Evolutionary conservation across 1,140 invertebrate species (phyloP), one percentile per base, ranked within the genome.

Genomic region (Cotesia glomerata): DNA sequence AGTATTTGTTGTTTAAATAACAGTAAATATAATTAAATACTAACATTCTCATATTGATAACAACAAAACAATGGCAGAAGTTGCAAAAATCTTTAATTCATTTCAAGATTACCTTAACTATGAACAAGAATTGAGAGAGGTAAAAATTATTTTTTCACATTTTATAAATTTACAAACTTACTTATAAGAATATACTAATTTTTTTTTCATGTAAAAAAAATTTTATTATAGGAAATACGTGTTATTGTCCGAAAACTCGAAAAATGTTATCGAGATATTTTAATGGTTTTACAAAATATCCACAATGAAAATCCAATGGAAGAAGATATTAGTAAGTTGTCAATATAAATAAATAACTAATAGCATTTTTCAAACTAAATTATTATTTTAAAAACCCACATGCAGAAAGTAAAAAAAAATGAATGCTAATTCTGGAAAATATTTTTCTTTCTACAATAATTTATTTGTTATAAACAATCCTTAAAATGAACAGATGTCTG

Each of bases 251-350:
- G 89, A 73, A 90, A 93, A 75, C 89, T 94, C 73, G 93, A 95
- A 77, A 91, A 92, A 76, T 85, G 86, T 69, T 85, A 90, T 0
- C 88, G 93, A 77, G 91, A 94, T 78, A 91, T 94, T 52, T 81
- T 90, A 35, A 92, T 91, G 70, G 85, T 88, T 68, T 80, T 95
- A n/a, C 93, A 94, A 84, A 87, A 89, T 51, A 93, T 95, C 74
- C 93, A 95, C 79, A 90, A 91, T 73, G 88, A 90, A 67, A 82
- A 83, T 75, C 82, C 87, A 65, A 82, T 81, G 70, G 86, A 89
- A 84, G 88, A 92, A 82, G 88, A 91, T 88, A 81, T 75, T 63
- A 83, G 84, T 85, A 81, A 73, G 78, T 77, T 68, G 71, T 63
- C 39, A 65, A 76, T 49, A 72, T 70, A 61, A 26, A 2, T 75